Evolutionary conservation across 37 sponge, comb jelly and placozoan species (phyloP), one percentile per base, ranked within the genome.

Genomic region (Haliclona indistincta): DNA sequence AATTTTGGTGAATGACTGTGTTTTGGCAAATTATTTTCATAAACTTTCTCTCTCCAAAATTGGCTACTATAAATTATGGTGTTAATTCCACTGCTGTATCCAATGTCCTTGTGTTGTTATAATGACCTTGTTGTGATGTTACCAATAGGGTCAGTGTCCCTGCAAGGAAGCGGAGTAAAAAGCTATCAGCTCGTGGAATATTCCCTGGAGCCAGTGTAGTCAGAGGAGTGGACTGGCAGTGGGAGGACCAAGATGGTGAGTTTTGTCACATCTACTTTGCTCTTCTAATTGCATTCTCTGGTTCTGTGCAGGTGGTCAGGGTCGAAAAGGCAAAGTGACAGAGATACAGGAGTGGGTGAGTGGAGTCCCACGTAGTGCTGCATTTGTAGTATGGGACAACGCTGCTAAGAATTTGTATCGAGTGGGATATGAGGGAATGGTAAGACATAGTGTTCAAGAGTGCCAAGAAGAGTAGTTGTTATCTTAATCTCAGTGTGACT

Each of bases 191-290:
- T 32, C 75, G 73, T 29, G 94, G 94, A 13, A 67, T 89, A 36
- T 89, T 80, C 62, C 80, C 91, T 1, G 91, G 94, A 17, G 91
- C 91, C 38, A 71, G 83, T 38, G 86, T 93, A 6, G 86, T 93
- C 32, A 77, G 94, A 42, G 94, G 94, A 0, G 76, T 77, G 49
- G 87, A 93, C 71, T 93, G 94, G 94, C 63, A 79, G 43, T 93
- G 94, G 94, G 91, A 93, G 54, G 75, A 93, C 26, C 94, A 93
- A 52, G 94, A 93, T 43, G 94, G 94, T 89, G 52, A 79, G 88
- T 22, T 30, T 17, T n/a, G 6, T 39, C 54, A 56, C 0, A 55
- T 42, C 7, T 28, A 20, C 15, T 10, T 47, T 10, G 15, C 15
- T 10, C 13, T 47, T 15, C 15, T 47, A 47, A 17, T 47, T 13